Conservation (phyloP, 2,888 invertebrate genomes). For the Pantelozetes paolii region DNA sequence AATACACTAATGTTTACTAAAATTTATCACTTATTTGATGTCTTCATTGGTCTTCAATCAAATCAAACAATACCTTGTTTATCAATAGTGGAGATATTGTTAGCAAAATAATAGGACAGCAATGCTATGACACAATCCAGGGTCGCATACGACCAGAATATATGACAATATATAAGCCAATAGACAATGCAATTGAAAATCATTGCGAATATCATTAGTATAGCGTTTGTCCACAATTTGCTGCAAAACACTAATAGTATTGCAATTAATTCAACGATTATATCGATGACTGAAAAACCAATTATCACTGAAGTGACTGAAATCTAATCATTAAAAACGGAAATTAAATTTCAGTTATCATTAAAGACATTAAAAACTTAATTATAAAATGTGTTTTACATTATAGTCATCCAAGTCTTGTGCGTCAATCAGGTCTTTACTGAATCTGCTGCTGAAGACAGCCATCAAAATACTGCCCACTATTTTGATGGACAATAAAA, state of each 20-base stretch:
- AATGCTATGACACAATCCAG: not conserved
- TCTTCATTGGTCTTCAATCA: not conserved
- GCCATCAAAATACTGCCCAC: not conserved
- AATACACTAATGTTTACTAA: too few relatives aligned
- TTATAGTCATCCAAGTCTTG: not conserved
- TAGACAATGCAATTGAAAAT: not conserved
- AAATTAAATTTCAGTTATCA: not conserved
- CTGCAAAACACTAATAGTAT: not conserved
- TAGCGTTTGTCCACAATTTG: slow-evolving; percentile 9
- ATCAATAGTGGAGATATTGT: not conserved
- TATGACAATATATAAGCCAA: not conserved
- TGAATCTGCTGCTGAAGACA: not conserved
- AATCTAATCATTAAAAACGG: not conserved
- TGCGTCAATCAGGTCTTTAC: not conserved
- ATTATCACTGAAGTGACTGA: not conserved
- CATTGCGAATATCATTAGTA: not conserved
- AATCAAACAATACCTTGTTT: not conserved
- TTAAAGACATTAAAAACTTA: not conserved
- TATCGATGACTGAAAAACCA: not conserved
- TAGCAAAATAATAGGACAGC: not conserved
- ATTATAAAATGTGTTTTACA: not conserved
- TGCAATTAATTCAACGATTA: not conserved
- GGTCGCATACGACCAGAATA: not conserved
- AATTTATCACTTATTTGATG: too few relatives aligned
- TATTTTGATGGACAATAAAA: not conserved